Percentiles rank a stretch among this genome's conserved stretches.
phyloP scores from a whole-genome alignment of 1,140 invertebrate genomes.

The Drosophila punjabiensis region DNA sequence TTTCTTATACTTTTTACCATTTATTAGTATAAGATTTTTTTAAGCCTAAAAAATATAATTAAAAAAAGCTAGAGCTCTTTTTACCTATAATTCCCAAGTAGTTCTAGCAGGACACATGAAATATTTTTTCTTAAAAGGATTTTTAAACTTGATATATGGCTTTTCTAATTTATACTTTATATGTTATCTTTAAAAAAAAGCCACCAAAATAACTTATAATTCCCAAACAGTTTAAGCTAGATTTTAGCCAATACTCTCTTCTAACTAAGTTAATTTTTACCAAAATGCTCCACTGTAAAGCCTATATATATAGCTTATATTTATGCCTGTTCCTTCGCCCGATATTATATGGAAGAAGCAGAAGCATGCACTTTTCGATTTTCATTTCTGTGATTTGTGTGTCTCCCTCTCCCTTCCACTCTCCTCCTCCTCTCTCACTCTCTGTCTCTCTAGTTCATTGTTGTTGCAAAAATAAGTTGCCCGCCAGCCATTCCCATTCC shows the following conservation, averaged over 20 bases:
- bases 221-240: neutral
- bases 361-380: conserved; percentile 76
- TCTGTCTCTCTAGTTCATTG: conserved; percentile 55
- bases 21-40: neutral
- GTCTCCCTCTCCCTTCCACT: neutral
- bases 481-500: conserved; percentile 24
- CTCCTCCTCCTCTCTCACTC: neutral
- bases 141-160: too few species aligned
- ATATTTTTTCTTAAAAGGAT: neutral
- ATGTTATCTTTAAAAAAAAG: neutral
- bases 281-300: neutral
- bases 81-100: neutral
- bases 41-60: too few species aligned
- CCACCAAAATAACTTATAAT: neutral
- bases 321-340: conserved; percentile 29
- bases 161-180: neutral
- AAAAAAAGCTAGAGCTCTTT: neutral
- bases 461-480: conserved; percentile 80
- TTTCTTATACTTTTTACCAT: neutral
- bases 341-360: conserved; percentile 55
- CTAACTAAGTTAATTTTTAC: neutral
- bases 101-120: neutral
- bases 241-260: neutral
- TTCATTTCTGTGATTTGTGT: conserved; percentile 77
- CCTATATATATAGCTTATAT: conserved; percentile 12